phyloP scores from a whole-genome alignment of 2,113 vertebrate genomes.

The Cyanoderma ruficeps region DNA sequence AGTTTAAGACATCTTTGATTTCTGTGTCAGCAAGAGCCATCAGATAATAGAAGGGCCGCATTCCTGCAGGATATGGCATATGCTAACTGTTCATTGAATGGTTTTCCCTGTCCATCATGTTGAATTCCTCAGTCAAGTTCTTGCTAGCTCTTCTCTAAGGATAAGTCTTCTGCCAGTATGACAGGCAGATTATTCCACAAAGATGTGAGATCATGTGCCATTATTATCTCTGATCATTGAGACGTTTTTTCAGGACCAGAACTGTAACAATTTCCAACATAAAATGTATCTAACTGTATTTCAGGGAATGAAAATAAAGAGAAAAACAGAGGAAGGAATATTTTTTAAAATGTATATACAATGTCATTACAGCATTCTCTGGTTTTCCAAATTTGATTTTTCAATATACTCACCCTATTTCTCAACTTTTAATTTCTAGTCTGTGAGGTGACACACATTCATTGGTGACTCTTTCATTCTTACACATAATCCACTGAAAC shows the following conservation, averaged over 20 bases:
- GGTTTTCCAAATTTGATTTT: background rate
- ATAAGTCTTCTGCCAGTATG: constrained; percentile 8
- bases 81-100: constrained; percentile 59
- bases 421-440: background rate
- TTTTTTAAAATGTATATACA: background rate
- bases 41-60: background rate
- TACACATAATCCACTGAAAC: background rate
- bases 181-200: constrained; percentile 18
- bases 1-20: background rate
- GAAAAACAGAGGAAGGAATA: background rate
- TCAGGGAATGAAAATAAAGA: background rate
- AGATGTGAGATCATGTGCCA: background rate
- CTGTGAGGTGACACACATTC: background rate
- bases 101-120: constrained; percentile 56
- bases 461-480: background rate
- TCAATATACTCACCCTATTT: background rate
- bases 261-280: background rate
- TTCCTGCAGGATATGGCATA: constrained; percentile 62
- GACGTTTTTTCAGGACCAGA: background rate
- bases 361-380: background rate
- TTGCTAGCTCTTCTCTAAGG: constrained; percentile 13
- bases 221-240: background rate
- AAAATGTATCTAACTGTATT: background rate
- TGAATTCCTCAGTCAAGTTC: constrained; percentile 43
- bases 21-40: background rate